Evolutionary conservation across 1,140 invertebrate species (phyloP), one percentile per base, ranked within the genome.

Genomic region (Dreissena polymorpha): DNA sequence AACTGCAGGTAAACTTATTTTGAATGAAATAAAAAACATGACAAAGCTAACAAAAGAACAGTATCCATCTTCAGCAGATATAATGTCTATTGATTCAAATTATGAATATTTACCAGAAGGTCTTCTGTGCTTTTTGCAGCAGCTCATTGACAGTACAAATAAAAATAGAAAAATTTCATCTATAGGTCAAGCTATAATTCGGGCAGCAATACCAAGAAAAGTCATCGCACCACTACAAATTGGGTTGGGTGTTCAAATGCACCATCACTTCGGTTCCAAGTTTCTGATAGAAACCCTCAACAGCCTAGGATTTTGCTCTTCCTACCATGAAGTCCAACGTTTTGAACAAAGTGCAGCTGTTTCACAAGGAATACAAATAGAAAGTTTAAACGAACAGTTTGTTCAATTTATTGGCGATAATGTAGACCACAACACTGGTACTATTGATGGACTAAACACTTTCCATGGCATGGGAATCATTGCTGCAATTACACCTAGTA

Each of bases 391-490:
- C 23, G 29, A 51, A 8, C 50, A 69, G 25, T 74, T 49, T 25
- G 18, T 84, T 6, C 86, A 86, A 55, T 87, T 49, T 79, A 69
- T 83, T 12, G 72, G 65, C 0, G 82, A 85, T 39, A 86, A 86
- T 82, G 85, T 87, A 51, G 85, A 86, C 76, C 84, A 87, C 72
- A 86, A 87, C 51, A 49, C 63, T 23, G 50, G 65, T 18, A 87
- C 82, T 16, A 16, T 84, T 53, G 81, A 86, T 79, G 85, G 84
- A 3, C 39, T 39, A 5, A 39, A 86, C 25, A 89, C 85, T 10
- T 86, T 88, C 60, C 87, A 88, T 76, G 79, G 85, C 7, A 88
- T 88, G 79, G 86, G 77, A 18, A 89, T 88, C n/a, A 85, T 88
- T 64, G 86, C 83, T 23, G 65, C 76, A 27, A 73, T 86, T 73